Evolutionary conservation across 2,797 vertebrate genomes (phyloP), one percentile per base, ranked within the genome.

Genomic region (Gymnoscopelus braueri): DNA sequence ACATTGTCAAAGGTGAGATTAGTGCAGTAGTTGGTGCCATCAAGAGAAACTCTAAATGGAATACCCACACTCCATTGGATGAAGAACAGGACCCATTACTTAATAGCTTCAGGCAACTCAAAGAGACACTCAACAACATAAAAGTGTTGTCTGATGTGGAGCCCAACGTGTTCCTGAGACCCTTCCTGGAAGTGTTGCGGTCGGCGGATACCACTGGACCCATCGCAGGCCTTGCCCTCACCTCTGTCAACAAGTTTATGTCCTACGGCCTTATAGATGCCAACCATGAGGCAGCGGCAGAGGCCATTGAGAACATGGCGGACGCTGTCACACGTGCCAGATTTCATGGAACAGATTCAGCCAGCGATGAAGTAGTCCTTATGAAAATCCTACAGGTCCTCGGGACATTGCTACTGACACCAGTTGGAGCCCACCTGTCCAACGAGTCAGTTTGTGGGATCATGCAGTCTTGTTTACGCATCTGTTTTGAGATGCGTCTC

Each of bases 361-460:
- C 97, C 0, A 99, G 98, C 0, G 98, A 99, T 85, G 98, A 99
- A 84, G 97, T 99, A 52, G 98, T 99, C 73, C 91, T 99, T 65
- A 99, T 99, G 98, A 99, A 99, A 88, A 99, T 99, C 77, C 93
- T 99, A 15, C 97, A 99, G 96, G 97, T 99, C 63, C 86, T 99
- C 63, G 94, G 98, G 87, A 98, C 96, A 13, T 86, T 99, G 83
- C 92, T 99, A 84, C 94, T 99, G 39, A 98, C 97, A 0, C 96
- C 96, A 2, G 97, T 98, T 11, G 98, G 98, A 87, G 94, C 96
- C 69, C 98, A 99, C 81, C 93, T 99, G 75, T 99, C 97, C 74
- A 99, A 99, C 19, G 98, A 99, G 77, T 99, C 97, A 0, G 97
- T 99, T 2, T 99, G 98, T 84, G 98, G 99, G 88, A 98, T 99